Conservation (phyloP, 1,140 invertebrate species). For the Acromyrmex heyeri region DNA sequence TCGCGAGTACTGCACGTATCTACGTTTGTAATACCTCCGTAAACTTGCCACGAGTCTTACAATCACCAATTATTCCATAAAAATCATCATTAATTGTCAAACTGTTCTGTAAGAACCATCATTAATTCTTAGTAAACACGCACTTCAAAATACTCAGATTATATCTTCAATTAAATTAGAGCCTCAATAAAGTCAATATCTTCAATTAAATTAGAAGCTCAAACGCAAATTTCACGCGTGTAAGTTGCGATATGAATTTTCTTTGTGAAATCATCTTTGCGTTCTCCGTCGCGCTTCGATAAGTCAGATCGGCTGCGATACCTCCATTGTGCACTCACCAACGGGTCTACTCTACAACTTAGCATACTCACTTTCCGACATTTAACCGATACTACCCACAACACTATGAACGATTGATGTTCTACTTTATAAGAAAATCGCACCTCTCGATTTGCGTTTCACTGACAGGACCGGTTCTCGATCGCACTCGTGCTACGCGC, state of each 20-base stretch:
- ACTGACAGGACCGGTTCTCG: background rate
- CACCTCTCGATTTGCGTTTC: background rate
- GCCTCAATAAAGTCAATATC: background rate
- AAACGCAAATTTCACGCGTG: background rate
- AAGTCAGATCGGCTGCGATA: background rate
- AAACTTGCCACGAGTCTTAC: background rate
- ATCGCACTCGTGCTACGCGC: background rate
- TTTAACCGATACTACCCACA: slow-evolving; percentile 49
- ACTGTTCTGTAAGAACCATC: no score
- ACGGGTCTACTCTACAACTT: background rate
- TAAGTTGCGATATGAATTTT: background rate
- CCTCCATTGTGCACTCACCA: background rate
- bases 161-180: background rate
- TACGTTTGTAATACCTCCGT: background rate
- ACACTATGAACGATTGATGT: slow-evolving; percentile 9
- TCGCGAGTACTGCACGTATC: background rate
- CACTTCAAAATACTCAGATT: background rate
- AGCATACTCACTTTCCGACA: slow-evolving; percentile 22
- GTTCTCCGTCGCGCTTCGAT: slow-evolving; percentile 4
- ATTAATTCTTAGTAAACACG: background rate
- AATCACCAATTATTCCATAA: background rate
- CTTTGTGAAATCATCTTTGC: background rate
- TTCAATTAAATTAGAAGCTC: background rate
- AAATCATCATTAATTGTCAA: background rate
- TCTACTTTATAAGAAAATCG: background rate